These are phyloP conservation scores for Leptogaster cylindrica DNA, from an alignment of 2,888 invertebrate species.

Conservation along the genomic window DNA sequence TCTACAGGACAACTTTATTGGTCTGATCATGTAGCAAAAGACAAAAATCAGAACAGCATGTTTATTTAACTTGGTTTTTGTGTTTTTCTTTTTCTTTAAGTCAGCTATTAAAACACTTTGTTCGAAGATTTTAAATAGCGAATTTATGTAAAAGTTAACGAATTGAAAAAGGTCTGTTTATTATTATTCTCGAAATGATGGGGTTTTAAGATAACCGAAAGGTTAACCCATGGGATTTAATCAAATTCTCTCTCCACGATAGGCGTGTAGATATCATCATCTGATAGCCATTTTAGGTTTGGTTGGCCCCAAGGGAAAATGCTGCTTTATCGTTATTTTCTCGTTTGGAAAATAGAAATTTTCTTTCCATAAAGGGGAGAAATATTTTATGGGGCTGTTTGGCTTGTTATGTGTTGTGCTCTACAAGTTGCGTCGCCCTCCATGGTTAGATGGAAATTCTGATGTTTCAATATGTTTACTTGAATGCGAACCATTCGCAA, in stretches of 20 bases:
- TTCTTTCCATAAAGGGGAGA: constrained; percentile 19
- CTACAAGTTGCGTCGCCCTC: not conserved
- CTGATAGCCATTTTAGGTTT: constrained; percentile 27
- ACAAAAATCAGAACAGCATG: no score
- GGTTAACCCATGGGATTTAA: constrained; percentile 33
- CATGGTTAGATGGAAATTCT: not conserved
- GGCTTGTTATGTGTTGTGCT: not conserved
- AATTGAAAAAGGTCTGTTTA: constrained; percentile 36
- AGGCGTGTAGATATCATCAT: constrained; percentile 19
- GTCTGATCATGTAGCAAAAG: no score
- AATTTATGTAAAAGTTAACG: constrained; percentile 16
- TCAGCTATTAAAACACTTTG: constrained; percentile 30
- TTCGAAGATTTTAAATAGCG: constrained; percentile 24
- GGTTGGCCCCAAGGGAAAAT: constrained; percentile 12
- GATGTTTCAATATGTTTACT: constrained; percentile 13
- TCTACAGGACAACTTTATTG: no score
- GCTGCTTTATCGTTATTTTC: constrained; percentile 31
- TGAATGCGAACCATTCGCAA: no score
- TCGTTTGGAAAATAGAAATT: constrained; percentile 36
- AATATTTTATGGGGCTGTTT: constrained; percentile 15
- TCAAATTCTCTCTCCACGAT: constrained; percentile 14
- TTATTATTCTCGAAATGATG: constrained; percentile 17
- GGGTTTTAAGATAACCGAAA: constrained; percentile 8
- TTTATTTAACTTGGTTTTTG: no score
- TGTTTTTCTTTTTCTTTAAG: no score